Evolutionary conservation across 2,888 invertebrate species (phyloP).

Genomic region (Dorcus hopei): DNA sequence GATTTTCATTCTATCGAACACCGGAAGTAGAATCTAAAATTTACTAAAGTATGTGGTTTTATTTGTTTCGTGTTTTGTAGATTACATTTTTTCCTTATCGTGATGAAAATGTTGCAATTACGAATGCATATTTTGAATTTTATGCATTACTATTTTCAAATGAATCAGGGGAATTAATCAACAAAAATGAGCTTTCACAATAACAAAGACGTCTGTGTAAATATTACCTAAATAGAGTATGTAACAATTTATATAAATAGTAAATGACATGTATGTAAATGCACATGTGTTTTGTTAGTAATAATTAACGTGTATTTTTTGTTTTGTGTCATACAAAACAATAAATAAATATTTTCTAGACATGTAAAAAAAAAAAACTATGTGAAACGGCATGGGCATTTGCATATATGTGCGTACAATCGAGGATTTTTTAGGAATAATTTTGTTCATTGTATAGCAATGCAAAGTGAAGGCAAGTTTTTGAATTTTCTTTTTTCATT

Average conservation of each 20-base stretch:
- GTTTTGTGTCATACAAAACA: no score
- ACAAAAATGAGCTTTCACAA: neutral
- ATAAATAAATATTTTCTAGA: no score
- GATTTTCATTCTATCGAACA: conserved; percentile 6
- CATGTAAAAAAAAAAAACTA: no score
- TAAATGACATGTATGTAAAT: no score
- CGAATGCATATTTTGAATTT: conserved; percentile 2
- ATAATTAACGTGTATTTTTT: no score
- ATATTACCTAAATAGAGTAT: no score
- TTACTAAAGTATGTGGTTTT: conserved; percentile 7
- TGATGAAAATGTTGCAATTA: neutral
- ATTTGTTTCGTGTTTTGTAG: conserved; percentile 1
- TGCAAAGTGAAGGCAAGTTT: neutral
- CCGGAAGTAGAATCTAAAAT: conserved; percentile 13
- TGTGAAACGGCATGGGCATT: no score
- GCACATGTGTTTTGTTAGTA: no score
- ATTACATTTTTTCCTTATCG: neutral
- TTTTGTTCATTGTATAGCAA: neutral
- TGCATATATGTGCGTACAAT: no score
- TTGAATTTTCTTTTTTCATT: neutral
- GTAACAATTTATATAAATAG: no score
- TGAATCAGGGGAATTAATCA: neutral
- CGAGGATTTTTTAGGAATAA: no score
- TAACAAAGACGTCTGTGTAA: neutral
- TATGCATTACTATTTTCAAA: neutral